Percentiles rank a stretch among this genome's conserved stretches.
phyloP scores from a whole-genome alignment of 2,797 vertebrate species.

The Macropodus opercularis region DNA sequence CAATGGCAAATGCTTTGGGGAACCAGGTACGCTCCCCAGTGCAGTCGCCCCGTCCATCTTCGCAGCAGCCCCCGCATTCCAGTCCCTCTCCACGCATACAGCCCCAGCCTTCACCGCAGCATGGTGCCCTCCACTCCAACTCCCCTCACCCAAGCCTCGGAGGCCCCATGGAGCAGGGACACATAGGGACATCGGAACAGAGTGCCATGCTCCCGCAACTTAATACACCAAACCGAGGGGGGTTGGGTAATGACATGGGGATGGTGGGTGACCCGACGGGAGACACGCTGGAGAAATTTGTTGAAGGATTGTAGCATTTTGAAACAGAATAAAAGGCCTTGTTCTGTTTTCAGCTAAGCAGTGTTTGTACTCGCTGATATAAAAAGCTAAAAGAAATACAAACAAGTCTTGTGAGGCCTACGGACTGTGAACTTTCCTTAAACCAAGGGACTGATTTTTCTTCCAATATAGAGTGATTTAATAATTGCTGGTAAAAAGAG shows the following conservation, averaged over 20 bases:
- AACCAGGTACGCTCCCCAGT: constrained; percentile 97
- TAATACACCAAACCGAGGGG: constrained; percentile 90
- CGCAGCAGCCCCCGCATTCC: constrained; percentile 96
- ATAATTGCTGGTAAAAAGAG: constrained; percentile 89
- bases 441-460: constrained; percentile 88
- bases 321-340: constrained; percentile 70
- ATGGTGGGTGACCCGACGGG: constrained; percentile 94
- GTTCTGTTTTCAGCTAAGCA: constrained; percentile 72
- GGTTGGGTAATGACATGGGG: constrained; percentile 90
- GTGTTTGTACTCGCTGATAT: constrained; percentile 89
- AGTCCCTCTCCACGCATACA: constrained; percentile 96
- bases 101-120: constrained; percentile 93
- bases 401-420: constrained; percentile 81
- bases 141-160: constrained; percentile 94
- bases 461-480: constrained; percentile 88
- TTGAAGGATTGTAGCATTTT: constrained; percentile 98
- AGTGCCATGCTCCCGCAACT: constrained; percentile 98
- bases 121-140: constrained; percentile 91
- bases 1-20: constrained; percentile 89
- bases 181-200: constrained; percentile 93
- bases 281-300: constrained; percentile 98
- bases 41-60: constrained; percentile 94
- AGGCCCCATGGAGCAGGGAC: constrained; percentile 93
- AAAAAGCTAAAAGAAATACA: constrained; percentile 83
- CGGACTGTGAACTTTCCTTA: constrained; percentile 87